Conservation (phyloP, 2,888 invertebrate genomes). For the Apotomis betuletana region DNA sequence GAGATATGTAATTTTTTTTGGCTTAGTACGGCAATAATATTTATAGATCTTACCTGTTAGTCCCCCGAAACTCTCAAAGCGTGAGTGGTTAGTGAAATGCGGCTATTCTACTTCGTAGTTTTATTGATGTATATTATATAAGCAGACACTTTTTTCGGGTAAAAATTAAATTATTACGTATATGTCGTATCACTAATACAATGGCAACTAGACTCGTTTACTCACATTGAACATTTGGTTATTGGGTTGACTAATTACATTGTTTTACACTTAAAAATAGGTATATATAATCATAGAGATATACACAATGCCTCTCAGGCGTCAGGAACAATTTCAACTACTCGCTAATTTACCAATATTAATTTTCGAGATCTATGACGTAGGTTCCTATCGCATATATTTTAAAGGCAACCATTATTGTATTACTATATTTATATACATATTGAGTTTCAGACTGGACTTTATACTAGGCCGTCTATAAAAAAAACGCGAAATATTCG, state of each 20-base stretch:
- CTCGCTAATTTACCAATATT: conserved; percentile 79
- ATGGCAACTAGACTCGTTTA: conserved; percentile 82
- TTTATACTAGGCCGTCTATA: conserved; percentile 35
- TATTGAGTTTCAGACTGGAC: conserved; percentile 38
- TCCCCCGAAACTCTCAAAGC: neutral
- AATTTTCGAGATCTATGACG: conserved; percentile 71
- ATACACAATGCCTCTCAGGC: conserved; percentile 81
- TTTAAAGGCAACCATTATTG: conserved; percentile 54
- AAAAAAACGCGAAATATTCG: conserved; percentile 1
- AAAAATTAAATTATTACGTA: conserved; percentile 83
- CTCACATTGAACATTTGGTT: conserved; percentile 83
- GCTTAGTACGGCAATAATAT: too few relatives aligned
- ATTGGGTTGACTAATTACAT: conserved; percentile 77
- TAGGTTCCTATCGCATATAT: conserved; percentile 77
- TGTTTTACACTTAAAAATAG: conserved; percentile 70
- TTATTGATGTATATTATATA: conserved; percentile 79
- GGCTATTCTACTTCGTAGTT: conserved; percentile 80
- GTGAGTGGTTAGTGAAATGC: conserved; percentile 26
- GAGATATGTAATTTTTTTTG: too few relatives aligned
- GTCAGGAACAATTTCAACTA: conserved; percentile 83
- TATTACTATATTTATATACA: conserved; percentile 38
- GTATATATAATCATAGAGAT: conserved; percentile 72
- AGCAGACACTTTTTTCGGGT: conserved; percentile 82
- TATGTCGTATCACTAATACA: conserved; percentile 83
- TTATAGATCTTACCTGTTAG: conserved; percentile 40